These are phyloP conservation scores for Luperina nickerlii DNA, from an alignment of 2,888 invertebrate genomes.

Conservation along the genomic window DNA sequence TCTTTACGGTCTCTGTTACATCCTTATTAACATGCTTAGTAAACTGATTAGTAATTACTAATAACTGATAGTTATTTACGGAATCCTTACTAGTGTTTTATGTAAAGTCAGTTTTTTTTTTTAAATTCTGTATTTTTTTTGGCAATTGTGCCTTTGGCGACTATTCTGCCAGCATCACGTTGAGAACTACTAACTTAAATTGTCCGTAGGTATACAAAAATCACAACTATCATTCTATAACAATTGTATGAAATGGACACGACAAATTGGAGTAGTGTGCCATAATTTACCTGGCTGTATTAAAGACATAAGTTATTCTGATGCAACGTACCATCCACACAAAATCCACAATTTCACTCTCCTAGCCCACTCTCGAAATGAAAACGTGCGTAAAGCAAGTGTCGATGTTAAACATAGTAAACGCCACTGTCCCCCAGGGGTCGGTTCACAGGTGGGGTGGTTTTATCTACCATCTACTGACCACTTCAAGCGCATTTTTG, in stretches of 20 bases:
- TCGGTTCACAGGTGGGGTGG: constrained; percentile 63
- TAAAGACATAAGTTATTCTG: background rate
- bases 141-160: background rate
- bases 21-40: background rate
- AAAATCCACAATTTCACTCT: constrained; percentile 26
- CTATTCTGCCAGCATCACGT: no score
- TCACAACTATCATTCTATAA: background rate
- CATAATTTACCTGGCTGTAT: background rate
- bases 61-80: background rate
- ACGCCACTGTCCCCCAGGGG: constrained; percentile 44
- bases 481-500: constrained; percentile 69
- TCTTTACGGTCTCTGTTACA: background rate
- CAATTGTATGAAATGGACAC: background rate
- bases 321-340: constrained; percentile 1
- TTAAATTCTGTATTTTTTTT: background rate
- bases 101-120: background rate
- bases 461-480: constrained; percentile 67
- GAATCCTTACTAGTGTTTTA: background rate
- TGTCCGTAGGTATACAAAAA: background rate
- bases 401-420: constrained; percentile 56
- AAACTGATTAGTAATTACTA: background rate
- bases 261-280: background rate
- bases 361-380: constrained; percentile 47
- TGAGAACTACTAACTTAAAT: background rate
- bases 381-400: constrained; percentile 62